Evolutionary conservation across 53 echinoderm and acorn worm species (phyloP), one percentile per base, ranked within the genome.

Genomic region (Stichopus horrens): DNA sequence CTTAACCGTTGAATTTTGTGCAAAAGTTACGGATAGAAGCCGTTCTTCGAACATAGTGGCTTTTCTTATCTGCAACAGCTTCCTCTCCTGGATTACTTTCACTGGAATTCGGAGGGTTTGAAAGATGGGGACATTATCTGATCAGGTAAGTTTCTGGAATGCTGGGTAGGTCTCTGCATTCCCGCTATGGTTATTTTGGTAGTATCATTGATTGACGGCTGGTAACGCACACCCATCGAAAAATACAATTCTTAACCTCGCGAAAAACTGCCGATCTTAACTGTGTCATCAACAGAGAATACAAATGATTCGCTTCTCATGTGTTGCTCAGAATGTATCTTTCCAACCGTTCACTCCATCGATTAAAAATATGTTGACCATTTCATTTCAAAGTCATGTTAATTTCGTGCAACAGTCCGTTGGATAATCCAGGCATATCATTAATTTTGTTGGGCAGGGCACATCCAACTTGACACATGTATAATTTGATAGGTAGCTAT

Each of bases 51-150:
- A 81, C 56, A 58, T 20, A 57, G 21, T 23, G 55, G 81, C 58
- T 55, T 55, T 81, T 81, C 58, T 56, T 21, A 81, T 21, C 55
- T 58, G 20, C 57, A 8, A 58, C 55, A 56, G 20, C 81, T 81
- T 81, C 7, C 58, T 81, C 81, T 21, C 81, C 81, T 57, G 57
- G 81, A 81, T 81, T 56, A 58, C 56, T 21, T 56, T 81, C 55
- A 81, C 57, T 58, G 57, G 58, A 81, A 81, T 56, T 81, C 23
- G 81, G 81, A 81, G 81, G 81, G 81, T 81, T 81, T 81, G 57
- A 55, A 81, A 81, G 8, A 81, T 81, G 81, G 81, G 81, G 81
- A 81, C 81, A 81, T 58, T 81, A 81, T 81, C 81, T 81, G 81
- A 81, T 81, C 81, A 81, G 81, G 81, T 81, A 81, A 81, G 81